Evolutionary conservation across 2,797 vertebrate genomes (phyloP), one percentile per base, ranked within the genome.

Genomic region (Propithecus deckenii): DNA sequence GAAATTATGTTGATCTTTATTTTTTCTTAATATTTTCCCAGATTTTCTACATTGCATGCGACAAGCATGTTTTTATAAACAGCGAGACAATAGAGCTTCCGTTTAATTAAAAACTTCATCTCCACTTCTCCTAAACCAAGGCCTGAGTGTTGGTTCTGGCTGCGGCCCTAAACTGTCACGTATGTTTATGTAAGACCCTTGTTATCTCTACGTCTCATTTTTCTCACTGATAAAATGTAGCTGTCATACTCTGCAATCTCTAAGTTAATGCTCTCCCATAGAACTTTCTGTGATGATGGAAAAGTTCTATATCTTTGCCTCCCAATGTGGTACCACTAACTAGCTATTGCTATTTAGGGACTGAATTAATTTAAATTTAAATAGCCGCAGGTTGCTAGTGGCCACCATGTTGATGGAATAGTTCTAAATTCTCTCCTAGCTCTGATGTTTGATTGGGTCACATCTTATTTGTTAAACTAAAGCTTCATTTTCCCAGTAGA

Each of bases 21-120:
- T 97, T 94, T 96, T 95, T 78, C 67, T 88, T 74, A 94, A 74
- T 96, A 93, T 86, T 94, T 95, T 78, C 63, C 59, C 35, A 92
- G 48, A 41, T 67, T 94, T 94, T 91, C 41, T 78, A 91, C 89
- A 76, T 25, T 74, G 35, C 43, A 63, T 71, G 52, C 23, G 74
- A 87, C 2, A 50, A 89, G 38, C 80, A 50, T 25, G 17, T 52
- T 96, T 96, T 89, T 94, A 59, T 83, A 89, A 94, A 91, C 38
- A 71, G 46, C 55, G 89, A 55, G 55, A 52, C 35, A 52, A 79
- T 35, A 76, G 81, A 59, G 38, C 57, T 79, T 88, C 63, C 89
- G 93, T 91, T 35, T n/a, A 61, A 15, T 78, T 48, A 74, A 67
- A 74, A 94, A 52, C 9, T 72, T 71, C 10, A 20, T 71, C 30